phyloP scores from a whole-genome alignment of 2,113 vertebrate genomes.

The Leucopsar rothschildi region DNA sequence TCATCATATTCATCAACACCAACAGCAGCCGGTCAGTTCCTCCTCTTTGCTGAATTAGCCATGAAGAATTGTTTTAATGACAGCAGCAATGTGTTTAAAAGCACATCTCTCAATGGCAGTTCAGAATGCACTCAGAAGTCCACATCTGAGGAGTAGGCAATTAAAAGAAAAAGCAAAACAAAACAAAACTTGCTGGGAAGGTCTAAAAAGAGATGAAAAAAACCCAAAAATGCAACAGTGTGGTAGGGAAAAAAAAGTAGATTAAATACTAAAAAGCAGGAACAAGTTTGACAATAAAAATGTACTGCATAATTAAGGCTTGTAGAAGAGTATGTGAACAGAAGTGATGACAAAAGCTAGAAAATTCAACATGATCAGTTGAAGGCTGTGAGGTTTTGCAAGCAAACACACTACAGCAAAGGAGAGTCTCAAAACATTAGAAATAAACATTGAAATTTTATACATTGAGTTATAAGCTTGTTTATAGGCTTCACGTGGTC shows the following conservation, averaged over 20 bases:
- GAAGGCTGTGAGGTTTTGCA: background rate
- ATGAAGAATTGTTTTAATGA: background rate
- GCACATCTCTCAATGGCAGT: background rate
- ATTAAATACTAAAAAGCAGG: background rate
- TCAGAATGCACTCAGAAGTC: background rate
- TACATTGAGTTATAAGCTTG: background rate
- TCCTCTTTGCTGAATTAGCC: background rate
- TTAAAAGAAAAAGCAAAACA: background rate
- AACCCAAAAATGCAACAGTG: background rate
- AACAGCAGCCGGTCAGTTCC: background rate
- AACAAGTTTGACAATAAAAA: background rate
- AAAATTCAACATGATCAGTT: conserved; percentile 15
- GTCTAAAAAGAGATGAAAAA: background rate
- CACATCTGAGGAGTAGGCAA: background rate
- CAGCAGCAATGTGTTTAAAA: background rate
- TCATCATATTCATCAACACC: conserved; percentile 19
- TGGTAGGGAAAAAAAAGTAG: background rate
- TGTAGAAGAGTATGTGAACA: background rate
- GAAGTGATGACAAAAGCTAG: conserved; percentile 48
- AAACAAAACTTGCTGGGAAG: background rate
- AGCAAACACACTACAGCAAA: conserved; percentile 18
- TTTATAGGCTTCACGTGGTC: conserved; percentile 2
- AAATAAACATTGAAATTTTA: conserved; percentile 34
- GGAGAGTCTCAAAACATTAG: conserved; percentile 15
- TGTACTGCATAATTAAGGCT: conserved; percentile 1